Evolutionary conservation across 2,797 vertebrate genomes (phyloP).

Genomic region (Falco biarmicus): DNA sequence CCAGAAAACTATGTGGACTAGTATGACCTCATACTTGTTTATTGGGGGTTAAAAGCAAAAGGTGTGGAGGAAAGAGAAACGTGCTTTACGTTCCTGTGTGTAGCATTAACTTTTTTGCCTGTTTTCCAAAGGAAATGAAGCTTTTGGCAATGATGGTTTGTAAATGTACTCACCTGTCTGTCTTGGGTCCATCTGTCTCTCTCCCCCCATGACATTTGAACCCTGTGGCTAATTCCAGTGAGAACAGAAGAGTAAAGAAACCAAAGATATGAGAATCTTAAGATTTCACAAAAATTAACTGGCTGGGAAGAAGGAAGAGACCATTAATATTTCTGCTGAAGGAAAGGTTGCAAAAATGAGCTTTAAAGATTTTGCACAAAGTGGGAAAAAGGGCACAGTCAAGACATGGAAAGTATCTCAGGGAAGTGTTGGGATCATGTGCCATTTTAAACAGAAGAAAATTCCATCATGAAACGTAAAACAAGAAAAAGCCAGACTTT

Average conservation of each 20-base stretch:
- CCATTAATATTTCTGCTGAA: neutral
- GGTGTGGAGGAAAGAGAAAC: neutral
- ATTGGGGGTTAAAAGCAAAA: neutral
- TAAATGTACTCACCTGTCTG: neutral
- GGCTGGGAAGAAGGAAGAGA: neutral
- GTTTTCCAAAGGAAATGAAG: neutral
- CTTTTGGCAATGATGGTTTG: neutral
- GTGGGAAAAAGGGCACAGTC: neutral
- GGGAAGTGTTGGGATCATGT: rapidly evolving
- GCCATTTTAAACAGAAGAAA: neutral
- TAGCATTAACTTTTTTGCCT: neutral
- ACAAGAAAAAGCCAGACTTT: neutral
- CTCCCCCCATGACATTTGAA: neutral
- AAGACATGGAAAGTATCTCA: neutral
- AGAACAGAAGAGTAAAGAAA: neutral
- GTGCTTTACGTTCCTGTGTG: neutral
- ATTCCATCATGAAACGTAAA: neutral
- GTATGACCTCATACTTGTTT: neutral
- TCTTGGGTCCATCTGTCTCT: neutral
- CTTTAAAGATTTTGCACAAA: neutral
- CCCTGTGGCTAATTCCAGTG: neutral
- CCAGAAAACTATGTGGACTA: neutral
- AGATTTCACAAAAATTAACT: neutral
- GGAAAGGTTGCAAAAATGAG: neutral
- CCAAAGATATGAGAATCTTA: neutral